A percentile compares a stretch with the other conserved stretches of the same genome.
Evolutionary conservation across 2,113 vertebrate species (phyloP).

Genomic region (Amblyopsis rosae): DNA sequence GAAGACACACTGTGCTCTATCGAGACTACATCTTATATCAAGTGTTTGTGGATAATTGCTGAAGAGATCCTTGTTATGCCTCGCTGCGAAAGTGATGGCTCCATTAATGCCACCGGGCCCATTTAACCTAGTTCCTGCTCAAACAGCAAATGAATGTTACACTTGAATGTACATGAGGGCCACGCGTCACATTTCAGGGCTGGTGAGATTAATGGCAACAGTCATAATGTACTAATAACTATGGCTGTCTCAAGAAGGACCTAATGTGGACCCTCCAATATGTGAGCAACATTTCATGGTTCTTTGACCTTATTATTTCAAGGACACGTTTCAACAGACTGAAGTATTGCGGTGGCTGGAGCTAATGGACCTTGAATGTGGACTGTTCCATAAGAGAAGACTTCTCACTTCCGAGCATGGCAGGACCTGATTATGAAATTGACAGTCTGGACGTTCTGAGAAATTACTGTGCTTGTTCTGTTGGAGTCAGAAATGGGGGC

Average conservation of each 20-base stretch:
- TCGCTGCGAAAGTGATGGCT: constrained; percentile 49
- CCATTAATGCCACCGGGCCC: constrained; percentile 58
- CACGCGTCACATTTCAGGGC: constrained; percentile 21
- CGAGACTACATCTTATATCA: constrained; percentile 34
- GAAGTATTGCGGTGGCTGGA: constrained; percentile 29
- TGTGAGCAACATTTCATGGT: constrained; percentile 22
- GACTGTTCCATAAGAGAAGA: constrained; percentile 58
- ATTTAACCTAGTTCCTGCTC: constrained; percentile 60
- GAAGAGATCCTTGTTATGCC: constrained; percentile 52
- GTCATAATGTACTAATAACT: constrained; percentile 24
- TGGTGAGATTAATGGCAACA: constrained; percentile 41
- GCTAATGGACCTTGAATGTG: constrained; percentile 74
- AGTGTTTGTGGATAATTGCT: constrained; percentile 52
- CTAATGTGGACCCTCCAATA: background rate
- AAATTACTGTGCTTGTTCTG: constrained; percentile 59
- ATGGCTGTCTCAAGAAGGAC: constrained; percentile 29
- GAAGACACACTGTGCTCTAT: constrained; percentile 6
- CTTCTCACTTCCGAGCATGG: constrained; percentile 54
- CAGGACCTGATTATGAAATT: constrained; percentile 68
- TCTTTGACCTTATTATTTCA: constrained; percentile 52
- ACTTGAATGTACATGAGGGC: constrained; percentile 43
- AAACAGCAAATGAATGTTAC: constrained; percentile 58
- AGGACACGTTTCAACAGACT: constrained; percentile 48
- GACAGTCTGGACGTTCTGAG: constrained; percentile 63
- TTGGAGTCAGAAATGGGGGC: constrained; percentile 44